Evolutionary conservation across 2,888 invertebrate genomes (phyloP).

Genomic region (Orchestes rusci): DNA sequence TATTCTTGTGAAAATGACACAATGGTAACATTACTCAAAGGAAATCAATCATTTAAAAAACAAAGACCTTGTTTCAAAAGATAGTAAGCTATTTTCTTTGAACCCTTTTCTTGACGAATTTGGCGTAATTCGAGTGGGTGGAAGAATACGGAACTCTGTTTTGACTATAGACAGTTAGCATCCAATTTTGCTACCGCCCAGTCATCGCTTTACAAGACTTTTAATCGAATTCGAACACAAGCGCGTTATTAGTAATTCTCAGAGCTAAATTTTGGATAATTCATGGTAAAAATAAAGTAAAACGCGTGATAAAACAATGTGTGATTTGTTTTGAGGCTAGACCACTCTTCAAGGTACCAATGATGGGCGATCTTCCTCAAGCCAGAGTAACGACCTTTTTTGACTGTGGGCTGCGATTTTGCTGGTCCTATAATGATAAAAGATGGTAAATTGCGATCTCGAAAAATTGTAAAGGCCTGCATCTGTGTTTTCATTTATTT

Average conservation of each 20-base stretch:
- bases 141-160: background rate
- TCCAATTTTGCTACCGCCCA: background rate
- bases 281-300: too few species aligned
- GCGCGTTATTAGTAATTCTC: background rate
- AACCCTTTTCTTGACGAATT: background rate
- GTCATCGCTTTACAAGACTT: background rate
- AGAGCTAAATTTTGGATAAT: slow-evolving; percentile 1
- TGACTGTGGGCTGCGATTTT: background rate
- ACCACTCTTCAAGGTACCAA: slow-evolving; percentile 5
- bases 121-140: background rate
- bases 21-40: background rate
- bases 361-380: slow-evolving; percentile 22
- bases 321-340: slow-evolving; percentile 18
- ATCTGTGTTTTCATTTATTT: slow-evolving; percentile 5
- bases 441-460: slow-evolving; percentile 2
- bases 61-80: background rate
- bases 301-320: too few species aligned
- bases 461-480: too few species aligned
- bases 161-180: background rate
- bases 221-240: background rate
- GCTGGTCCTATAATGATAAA: slow-evolving; percentile 3
- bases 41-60: background rate
- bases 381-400: slow-evolving; percentile 8
- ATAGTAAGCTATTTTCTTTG: background rate
- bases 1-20: background rate